Base-by-base conservation (phyloP, 2,888 invertebrate species). In the Sminthurides aquaticus region DNA sequence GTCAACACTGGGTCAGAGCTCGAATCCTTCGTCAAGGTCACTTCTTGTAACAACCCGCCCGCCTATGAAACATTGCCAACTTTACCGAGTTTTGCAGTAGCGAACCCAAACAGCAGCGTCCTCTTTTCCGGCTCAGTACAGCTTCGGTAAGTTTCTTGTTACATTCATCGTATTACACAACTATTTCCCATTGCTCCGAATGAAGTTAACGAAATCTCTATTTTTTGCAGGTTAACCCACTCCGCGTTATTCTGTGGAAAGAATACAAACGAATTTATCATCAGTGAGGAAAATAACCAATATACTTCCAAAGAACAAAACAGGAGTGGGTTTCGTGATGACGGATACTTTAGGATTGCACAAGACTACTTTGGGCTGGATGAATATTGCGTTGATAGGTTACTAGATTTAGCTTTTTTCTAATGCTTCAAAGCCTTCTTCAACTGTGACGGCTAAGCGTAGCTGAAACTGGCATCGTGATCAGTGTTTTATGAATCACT, bases 351-450 rank as follows among this genome's bases (percentile, higher is more conserved):
- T 5, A 57, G 26, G 34, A 58, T 58, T n/a, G 25, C 20, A 5
- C 20, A 27, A 5, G 34, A 64, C 26, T 59, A 34, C 25, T 64
- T 58, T 24, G 43, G 25, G 25, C 29, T 49, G 1, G 65, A 65
- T 56, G 65, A 65, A 24, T 65, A 60, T 48, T 65, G 65, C 18
- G 26, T 65, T 5, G 15, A 26, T 15, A 56, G 27, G 62, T 62
- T 55, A 60, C 11, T 25, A 5, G 8, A 34, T 34, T 5, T 34
- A 11, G 8, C 43, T 11, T 34, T 15, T 34, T 34, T 5, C 43
- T 11, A 34, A 11, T 11, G 43, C 43, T 34, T 34, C 8, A 5
- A 15, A 5, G 15, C 5, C 43, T 34, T 34, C 15, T 15, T 15
- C 43, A 11, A 11, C 43, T 34, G 15, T 34, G 18, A 48, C 11